phyloP scores from a whole-genome alignment of 2,888 invertebrate species.

The Terebella lapidaria region DNA sequence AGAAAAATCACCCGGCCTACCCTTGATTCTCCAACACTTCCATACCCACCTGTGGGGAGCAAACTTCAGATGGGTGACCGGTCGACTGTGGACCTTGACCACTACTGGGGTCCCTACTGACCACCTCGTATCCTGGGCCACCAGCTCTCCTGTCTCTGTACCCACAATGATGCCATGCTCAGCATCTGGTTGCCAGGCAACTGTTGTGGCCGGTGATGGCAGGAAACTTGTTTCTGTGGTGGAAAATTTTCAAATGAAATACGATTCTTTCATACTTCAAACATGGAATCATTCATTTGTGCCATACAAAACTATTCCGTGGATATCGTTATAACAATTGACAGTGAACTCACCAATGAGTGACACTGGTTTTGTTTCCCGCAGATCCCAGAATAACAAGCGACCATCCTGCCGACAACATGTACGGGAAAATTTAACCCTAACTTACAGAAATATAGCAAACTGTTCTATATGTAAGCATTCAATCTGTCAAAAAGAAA shows the following conservation, averaged over 20 bases:
- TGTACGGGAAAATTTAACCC: no score
- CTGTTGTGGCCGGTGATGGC: background rate
- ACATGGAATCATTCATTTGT: no score
- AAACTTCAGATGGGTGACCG: background rate
- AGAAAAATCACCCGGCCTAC: no score
- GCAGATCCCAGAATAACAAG: background rate
- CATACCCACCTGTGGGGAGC: background rate
- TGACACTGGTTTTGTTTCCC: background rate
- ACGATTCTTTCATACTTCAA: no score
- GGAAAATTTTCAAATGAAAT: no score
- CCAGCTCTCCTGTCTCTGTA: background rate
- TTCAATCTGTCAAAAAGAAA: no score
- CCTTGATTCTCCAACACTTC: no score
- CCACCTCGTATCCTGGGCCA: background rate
- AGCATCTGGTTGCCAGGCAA: constrained; percentile 1
- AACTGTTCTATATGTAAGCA: no score
- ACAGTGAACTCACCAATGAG: background rate
- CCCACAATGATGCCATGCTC: background rate
- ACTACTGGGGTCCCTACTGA: background rate
- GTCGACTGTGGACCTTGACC: background rate
- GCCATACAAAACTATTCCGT: no score
- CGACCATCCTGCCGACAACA: no score
- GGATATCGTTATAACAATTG: no score
- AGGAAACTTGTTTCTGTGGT: background rate
- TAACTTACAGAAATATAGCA: background rate